These are phyloP conservation scores for Aptenodytes forsteri DNA, from an alignment of 2,113 vertebrate genomes.

Conservation along the genomic window DNA sequence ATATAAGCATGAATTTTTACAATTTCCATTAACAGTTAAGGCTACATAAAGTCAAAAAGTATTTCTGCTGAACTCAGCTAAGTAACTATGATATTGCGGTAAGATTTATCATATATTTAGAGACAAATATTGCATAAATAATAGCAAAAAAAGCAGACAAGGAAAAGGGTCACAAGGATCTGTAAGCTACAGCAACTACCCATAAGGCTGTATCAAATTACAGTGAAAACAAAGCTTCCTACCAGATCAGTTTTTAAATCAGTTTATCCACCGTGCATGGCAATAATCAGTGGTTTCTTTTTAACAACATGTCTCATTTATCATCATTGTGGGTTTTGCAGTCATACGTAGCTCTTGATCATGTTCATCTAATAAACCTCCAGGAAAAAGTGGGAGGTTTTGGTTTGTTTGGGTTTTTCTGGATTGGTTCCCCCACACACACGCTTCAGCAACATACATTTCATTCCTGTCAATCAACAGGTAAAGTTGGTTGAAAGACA, in stretches of 20 bases:
- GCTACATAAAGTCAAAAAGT: not conserved
- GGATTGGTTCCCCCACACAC: not conserved
- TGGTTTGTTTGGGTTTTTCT: not conserved
- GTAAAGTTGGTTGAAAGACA: not conserved
- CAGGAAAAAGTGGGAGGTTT: slow-evolving; percentile 11
- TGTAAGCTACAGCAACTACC: not conserved
- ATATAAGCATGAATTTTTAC: not conserved
- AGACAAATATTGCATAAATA: not conserved
- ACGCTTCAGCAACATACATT: not conserved
- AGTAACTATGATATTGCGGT: not conserved
- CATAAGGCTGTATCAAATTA: not conserved
- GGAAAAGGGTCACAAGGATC: not conserved
- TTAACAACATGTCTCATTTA: not conserved
- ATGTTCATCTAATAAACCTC: slow-evolving; percentile 11
- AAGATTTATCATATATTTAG: not conserved
- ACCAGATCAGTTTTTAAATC: slow-evolving; percentile 17
- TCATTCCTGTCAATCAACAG: not conserved
- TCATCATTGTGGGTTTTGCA: slow-evolving; percentile 20
- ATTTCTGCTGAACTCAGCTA: not conserved
- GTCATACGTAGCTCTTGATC: not conserved
- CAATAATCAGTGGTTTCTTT: slow-evolving; percentile 7
- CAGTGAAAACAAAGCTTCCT: not conserved
- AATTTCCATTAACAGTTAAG: not conserved
- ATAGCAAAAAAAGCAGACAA: not conserved
- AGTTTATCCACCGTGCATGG: not conserved